Evolutionary conservation across 2,113 vertebrate species (phyloP).

Genomic region (Muntiacus reevesi): DNA sequence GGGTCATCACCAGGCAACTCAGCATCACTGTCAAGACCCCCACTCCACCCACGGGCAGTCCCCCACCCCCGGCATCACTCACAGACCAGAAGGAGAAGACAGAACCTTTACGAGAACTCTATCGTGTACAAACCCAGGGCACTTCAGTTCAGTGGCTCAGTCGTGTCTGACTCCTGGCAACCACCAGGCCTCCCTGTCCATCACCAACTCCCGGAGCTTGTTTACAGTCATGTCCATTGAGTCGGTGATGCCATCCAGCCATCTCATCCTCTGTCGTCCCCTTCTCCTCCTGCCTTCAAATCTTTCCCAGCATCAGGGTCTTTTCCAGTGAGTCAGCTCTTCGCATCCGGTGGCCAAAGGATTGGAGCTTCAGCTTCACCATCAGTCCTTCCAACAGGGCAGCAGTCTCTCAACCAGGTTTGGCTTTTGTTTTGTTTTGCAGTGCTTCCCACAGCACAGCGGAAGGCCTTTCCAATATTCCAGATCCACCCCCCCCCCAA

Average conservation of each 20-base stretch:
- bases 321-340: not conserved
- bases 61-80: not conserved
- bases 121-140: not conserved
- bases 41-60: accelerated
- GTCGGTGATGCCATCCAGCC: not conserved
- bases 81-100: not conserved
- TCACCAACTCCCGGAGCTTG: not conserved
- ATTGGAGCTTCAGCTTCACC: not conserved
- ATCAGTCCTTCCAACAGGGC: not conserved
- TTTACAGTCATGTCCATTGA: not conserved
- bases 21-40: accelerated
- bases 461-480: not conserved
- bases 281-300: not conserved
- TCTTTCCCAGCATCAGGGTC: not conserved
- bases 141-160: not conserved
- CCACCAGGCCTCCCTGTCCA: not conserved
- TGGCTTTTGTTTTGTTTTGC: too few species aligned
- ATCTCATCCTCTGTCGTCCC: not conserved
- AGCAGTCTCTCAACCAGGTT: too few species aligned
- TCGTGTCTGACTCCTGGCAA: not conserved
- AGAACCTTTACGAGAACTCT: accelerated
- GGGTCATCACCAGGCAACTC: accelerated
- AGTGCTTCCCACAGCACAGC: not conserved
- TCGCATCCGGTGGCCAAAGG: not conserved
- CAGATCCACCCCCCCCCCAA: not conserved